These are phyloP conservation scores for Panorpa germanica DNA, from an alignment of 2,888 invertebrate genomes.

Conservation along the genomic window DNA sequence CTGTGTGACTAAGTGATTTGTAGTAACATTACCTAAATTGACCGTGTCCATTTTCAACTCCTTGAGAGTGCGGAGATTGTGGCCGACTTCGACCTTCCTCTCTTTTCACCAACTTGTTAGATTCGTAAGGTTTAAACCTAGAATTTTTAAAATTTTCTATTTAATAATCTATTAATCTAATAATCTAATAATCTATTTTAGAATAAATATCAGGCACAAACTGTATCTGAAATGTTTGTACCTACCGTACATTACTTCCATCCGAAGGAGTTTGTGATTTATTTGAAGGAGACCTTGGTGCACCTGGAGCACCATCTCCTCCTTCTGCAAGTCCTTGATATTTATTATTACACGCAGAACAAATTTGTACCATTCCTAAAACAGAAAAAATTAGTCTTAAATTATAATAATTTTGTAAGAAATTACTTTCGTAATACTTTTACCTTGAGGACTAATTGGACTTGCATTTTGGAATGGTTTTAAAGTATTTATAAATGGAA, in stretches of 20 bases:
- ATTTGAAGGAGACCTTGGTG: slow-evolving; percentile 16
- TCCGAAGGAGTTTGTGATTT: slow-evolving; percentile 23
- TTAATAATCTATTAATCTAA: slow-evolving; percentile 3
- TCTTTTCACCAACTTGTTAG: slow-evolving; percentile 28
- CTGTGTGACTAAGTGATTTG: too few species aligned
- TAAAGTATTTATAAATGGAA: slow-evolving; percentile 69
- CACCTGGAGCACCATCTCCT: slow-evolving; percentile 15
- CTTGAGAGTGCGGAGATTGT: slow-evolving; percentile 20
- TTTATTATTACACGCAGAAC: slow-evolving; percentile 68
- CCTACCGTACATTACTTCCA: slow-evolving; percentile 22
- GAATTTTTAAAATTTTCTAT: slow-evolving; percentile 13
- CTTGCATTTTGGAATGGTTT: slow-evolving; percentile 69
- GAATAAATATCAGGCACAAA: slow-evolving; percentile 4
- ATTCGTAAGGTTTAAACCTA: slow-evolving; percentile 40
- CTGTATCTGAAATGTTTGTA: slow-evolving; percentile 2
- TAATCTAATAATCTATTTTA: slow-evolving; percentile 1
- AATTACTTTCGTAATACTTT: slow-evolving; percentile 12
- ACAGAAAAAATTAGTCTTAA: slow-evolving; percentile 10
- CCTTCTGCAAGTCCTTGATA: slow-evolving; percentile 30
- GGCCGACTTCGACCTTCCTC: slow-evolving; percentile 25
- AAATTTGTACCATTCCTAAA: slow-evolving; percentile 66
- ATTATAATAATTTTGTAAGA: not conserved
- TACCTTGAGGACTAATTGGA: slow-evolving; percentile 75
- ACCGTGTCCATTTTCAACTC: slow-evolving; percentile 23
- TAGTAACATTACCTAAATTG: slow-evolving; percentile 22